Base-by-base conservation (phyloP, 1,140 invertebrate genomes). In the Battus philenor region DNA sequence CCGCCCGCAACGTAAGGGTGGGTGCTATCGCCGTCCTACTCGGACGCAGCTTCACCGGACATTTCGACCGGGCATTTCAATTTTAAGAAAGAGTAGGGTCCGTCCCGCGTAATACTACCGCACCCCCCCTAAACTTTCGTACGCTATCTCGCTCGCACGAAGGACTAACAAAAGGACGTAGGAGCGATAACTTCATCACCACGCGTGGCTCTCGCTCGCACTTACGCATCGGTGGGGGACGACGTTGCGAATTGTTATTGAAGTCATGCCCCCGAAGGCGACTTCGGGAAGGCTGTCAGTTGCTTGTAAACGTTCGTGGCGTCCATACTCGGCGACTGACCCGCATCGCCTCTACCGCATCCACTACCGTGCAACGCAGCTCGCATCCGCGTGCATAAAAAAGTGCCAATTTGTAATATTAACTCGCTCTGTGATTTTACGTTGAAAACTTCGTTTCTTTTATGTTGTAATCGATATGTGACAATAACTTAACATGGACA, bases 1-100 rank as follows among this genome's bases (percentile, higher is more conserved):
- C 72, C 66, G 70, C 76, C 78, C 78, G 76, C 76, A 80, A 72
- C 66, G 68, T 73, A 77, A 80, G 80, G 76, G 76, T 78, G 78
- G 76, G 68, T 77, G 70, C 65, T 82, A 84, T 81, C 68, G 77
- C 74, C 67, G 32, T 84, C 80, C 77, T 54, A 73, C 80, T 84
- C 78, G 80, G 78, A 82, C 80, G 70, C 76, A 82, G 80, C 80
- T 74, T 83, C 77, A 80, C 80, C 78, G 80, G 80, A 80, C 80
- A 84, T 82, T 84, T 84, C 80, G 80, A 84, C 77, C 80, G 80
- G 80, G 80, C 80, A 84, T 84, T 84, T 84, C 77, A 84, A 84
- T 84, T 84, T 84, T 81, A 77, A 84, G 80, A 81, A 81, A 84
- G 80, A 81, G 79, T 81, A 80, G 74, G 53, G 60, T 65, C 63